These are phyloP conservation scores for Aphidoletes aphidimyza DNA, from an alignment of 2,888 invertebrate species.

Conservation along the genomic window DNA sequence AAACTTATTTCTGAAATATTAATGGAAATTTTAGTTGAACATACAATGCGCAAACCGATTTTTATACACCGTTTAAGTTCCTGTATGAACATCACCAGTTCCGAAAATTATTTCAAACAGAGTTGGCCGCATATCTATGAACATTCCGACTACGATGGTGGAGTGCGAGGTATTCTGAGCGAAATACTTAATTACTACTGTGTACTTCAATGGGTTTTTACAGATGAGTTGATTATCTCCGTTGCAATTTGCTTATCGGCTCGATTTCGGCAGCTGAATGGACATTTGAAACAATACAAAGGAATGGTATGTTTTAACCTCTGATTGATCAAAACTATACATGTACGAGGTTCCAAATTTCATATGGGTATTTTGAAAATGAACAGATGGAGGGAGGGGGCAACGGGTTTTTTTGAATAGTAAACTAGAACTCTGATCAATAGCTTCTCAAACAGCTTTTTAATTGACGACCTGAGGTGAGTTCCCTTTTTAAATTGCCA, in stretches of 20 bases:
- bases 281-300: conserved; percentile 57
- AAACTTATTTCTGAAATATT: background rate
- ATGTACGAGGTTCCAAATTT: no score
- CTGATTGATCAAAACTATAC: no score
- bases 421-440: no score
- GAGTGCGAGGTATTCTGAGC: conserved; percentile 67
- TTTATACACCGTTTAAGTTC: conserved; percentile 62
- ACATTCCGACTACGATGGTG: conserved; percentile 66
- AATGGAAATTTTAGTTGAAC: conserved; percentile 73
- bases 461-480: no score
- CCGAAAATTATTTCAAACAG: conserved; percentile 63
- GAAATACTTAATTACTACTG: conserved; percentile 64
- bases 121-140: conserved; percentile 69
- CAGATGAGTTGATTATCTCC: conserved; percentile 74
- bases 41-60: conserved; percentile 71
- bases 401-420: no score
- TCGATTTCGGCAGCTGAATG: conserved; percentile 71
- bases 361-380: no score
- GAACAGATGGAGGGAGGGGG: no score
- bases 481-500: no score
- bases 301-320: conserved; percentile 60
- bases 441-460: no score
- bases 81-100: background rate
- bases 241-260: conserved; percentile 73
- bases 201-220: conserved; percentile 76